phyloP scores from a whole-genome alignment of 2,113 vertebrate species.

The Ceyx cyanopectus region DNA sequence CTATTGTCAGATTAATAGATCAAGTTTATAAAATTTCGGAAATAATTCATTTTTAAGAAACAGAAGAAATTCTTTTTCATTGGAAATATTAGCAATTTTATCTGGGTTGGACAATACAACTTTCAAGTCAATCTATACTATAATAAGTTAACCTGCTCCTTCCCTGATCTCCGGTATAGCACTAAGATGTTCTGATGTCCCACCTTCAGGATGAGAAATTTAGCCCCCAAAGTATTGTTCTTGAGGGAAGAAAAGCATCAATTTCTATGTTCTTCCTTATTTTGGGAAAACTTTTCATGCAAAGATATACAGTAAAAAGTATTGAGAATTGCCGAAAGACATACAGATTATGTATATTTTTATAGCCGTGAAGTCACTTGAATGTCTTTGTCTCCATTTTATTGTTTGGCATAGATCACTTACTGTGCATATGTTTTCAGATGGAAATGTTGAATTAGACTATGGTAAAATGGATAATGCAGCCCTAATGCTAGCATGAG shows the following conservation, averaged over 20 bases:
- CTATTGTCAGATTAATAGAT: not conserved
- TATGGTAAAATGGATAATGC: constrained; percentile 76
- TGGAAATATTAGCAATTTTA: not conserved
- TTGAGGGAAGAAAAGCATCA: not conserved
- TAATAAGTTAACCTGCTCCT: not conserved
- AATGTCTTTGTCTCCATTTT: constrained; percentile 70
- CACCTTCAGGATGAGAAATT: not conserved
- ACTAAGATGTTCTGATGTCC: not conserved
- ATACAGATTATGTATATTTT: constrained; percentile 48
- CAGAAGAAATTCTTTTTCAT: not conserved
- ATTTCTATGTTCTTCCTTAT: not conserved
- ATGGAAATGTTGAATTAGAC: constrained; percentile 79
- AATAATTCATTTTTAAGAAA: not conserved
- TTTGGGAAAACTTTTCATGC: constrained; percentile 26
- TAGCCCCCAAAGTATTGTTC: not conserved
- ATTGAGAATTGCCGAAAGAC: constrained; percentile 39
- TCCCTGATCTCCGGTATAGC: not conserved
- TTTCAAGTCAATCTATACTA: not conserved
- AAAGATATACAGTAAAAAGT: constrained; percentile 28
- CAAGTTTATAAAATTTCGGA: not conserved
- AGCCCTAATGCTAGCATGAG: constrained; percentile 71
- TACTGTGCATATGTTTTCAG: constrained; percentile 78
- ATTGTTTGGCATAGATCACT: constrained; percentile 77
- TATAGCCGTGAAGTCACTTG: constrained; percentile 52
- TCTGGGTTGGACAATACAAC: not conserved